Base-by-base conservation (phyloP, 2,113 vertebrate genomes). In the Dasyurus viverrinus region DNA sequence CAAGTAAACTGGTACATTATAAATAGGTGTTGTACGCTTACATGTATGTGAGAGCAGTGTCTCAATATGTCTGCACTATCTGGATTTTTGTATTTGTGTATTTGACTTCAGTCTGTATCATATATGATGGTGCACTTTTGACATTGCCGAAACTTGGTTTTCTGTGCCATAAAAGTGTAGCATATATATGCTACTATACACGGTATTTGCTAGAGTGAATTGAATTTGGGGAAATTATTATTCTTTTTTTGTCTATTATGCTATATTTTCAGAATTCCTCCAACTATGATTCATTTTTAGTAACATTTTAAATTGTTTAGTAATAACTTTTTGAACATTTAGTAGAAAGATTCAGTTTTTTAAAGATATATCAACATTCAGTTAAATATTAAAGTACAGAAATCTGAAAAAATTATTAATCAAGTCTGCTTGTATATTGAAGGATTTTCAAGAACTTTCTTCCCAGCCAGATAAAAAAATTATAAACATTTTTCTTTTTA, bases 221-320 rank as follows among this genome's bases (percentile, higher is more conserved):
- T 76, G 94, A 2, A 76, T 96, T 93, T 93, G 46, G 24, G 26
- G 1, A 91, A 3, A 92, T 7, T 42, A 55, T 91, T 93, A 2
- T 54, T 92, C 55, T 14, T 95, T 55, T 94, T 57, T 95, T 93
- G 54, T 1, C 36, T 96, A 90, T 92, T 93, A 76, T 16, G 4
- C 10, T 30, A 36, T 68, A 5, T 36, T n/a, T 76, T 76, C 36
- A 76, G 60, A 76, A n/a, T n/a, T 76, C 36, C 1, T 76, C 60
- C 30, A n/a, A 76, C 36, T 60, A 30, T 60, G 57, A 60, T 76
- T 76, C 8, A 52, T 52, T n/a, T 3, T 76, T 76, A 76, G 60
- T 19, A 76, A 76, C 36, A 19, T 76, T 68, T 36, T 76, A n/a
- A 76, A 76, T 76, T 4, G 3, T 84, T 84, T 22, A 84, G 7